These are phyloP conservation scores for Melangyna quadrimaculata DNA, from an alignment of 2,888 invertebrate genomes.

Conservation along the genomic window DNA sequence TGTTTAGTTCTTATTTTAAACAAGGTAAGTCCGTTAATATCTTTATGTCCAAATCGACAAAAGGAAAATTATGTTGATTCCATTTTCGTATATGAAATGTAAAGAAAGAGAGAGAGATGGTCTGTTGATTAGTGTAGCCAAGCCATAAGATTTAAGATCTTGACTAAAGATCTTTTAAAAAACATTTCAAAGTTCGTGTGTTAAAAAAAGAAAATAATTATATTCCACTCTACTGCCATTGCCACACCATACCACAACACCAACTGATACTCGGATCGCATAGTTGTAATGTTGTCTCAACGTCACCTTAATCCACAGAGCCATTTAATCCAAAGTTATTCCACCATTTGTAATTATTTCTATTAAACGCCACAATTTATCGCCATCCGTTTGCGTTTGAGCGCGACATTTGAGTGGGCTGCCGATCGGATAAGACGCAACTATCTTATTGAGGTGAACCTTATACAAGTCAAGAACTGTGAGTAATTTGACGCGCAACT, in stretches of 20 bases:
- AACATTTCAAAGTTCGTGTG: background rate
- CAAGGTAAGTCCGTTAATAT: no score
- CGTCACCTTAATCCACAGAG: slow-evolving; percentile 39
- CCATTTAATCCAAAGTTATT: slow-evolving; percentile 43
- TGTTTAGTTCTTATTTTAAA: no score
- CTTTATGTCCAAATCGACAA: background rate
- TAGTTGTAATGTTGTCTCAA: slow-evolving; percentile 17
- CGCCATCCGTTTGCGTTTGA: slow-evolving; percentile 32
- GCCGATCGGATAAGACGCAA: slow-evolving; percentile 36
- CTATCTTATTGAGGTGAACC: no score
- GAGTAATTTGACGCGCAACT: slow-evolving; percentile 58
- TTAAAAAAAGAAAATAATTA: background rate
- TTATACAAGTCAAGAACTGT: slow-evolving; percentile 7
- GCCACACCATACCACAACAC: background rate
- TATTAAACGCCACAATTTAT: slow-evolving; percentile 63
- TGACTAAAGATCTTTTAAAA: background rate
- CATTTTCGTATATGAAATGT: background rate
- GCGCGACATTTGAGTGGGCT: slow-evolving; percentile 53
- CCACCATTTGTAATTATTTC: slow-evolving; percentile 57
- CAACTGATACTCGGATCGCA: background rate
- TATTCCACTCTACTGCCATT: background rate
- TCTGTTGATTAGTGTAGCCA: background rate
- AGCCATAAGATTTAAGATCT: background rate
- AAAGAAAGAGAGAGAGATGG: background rate
- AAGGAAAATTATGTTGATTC: background rate